A percentile compares a stretch with the other conserved stretches of the same genome.
These are phyloP conservation scores for Stomatorhinus ivindoensis DNA, from an alignment of 2,113 vertebrate genomes.

Conservation along the genomic window DNA sequence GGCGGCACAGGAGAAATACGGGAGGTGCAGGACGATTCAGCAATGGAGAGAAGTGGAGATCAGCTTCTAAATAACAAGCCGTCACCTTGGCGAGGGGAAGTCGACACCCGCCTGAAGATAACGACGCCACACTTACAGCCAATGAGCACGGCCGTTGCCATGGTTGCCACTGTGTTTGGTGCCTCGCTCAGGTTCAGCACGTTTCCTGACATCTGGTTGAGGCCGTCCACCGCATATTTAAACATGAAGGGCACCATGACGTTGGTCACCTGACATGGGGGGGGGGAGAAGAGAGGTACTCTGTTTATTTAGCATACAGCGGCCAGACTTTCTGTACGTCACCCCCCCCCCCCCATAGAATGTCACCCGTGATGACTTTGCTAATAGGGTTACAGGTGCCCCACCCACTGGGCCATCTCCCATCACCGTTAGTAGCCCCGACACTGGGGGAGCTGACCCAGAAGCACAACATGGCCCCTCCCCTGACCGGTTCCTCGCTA, in stretches of 20 bases:
- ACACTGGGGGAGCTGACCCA: not conserved
- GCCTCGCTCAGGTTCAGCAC: slow-evolving; percentile 85
- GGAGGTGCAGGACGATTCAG: slow-evolving; percentile 40
- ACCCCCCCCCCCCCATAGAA: not conserved
- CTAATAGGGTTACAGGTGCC: not conserved
- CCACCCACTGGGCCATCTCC: not conserved
- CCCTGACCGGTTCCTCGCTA: not conserved
- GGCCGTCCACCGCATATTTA: slow-evolving; percentile 94
- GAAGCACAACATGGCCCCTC: not conserved
- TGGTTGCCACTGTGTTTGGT: slow-evolving; percentile 83
- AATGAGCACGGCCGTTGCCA: slow-evolving; percentile 90
- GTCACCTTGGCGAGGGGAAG: slow-evolving; percentile 47
- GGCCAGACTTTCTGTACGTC: not conserved
- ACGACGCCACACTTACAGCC: slow-evolving; percentile 82
- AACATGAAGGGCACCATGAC: slow-evolving; percentile 98
- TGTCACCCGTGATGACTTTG: not conserved
- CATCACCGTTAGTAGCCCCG: too few species aligned
- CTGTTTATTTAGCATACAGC: not conserved
- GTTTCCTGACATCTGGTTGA: slow-evolving; percentile 94
- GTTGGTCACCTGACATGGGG: slow-evolving; percentile 76
- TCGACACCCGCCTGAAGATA: slow-evolving; percentile 47
- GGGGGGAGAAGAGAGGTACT: slow-evolving; percentile 20
- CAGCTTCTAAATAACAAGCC: slow-evolving; percentile 56
- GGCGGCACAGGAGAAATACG: slow-evolving; percentile 37
- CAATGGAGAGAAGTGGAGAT: slow-evolving; percentile 43